phyloP scores from a whole-genome alignment of 2,888 invertebrate genomes.

The Hyalella azteca region DNA sequence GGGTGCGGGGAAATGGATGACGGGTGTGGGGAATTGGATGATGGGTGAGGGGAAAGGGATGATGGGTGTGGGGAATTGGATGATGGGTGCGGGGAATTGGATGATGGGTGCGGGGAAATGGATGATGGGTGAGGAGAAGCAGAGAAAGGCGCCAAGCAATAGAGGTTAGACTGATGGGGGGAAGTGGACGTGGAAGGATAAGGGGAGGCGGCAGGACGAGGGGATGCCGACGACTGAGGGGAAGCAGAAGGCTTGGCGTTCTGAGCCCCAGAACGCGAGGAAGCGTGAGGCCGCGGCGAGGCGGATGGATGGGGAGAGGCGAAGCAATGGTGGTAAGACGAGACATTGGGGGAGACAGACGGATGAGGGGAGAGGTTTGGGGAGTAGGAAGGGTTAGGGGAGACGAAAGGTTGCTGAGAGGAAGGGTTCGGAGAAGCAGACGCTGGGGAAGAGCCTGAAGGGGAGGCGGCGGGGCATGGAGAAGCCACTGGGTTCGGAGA shows the following conservation, averaged over 20 bases:
- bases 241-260: not conserved
- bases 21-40: not conserved
- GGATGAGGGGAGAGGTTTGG: not conserved
- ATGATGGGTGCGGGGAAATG: not conserved
- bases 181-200: not conserved
- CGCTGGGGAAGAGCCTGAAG: not conserved
- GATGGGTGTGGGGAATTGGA: not conserved
- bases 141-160: not conserved
- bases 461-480: not conserved
- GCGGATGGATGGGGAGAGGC: conserved; percentile 1
- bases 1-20: not conserved
- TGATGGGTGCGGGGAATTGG: not conserved
- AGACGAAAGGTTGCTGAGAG: no score
- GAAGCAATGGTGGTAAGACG: not conserved
- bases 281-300: conserved; percentile 4
- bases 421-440: not conserved
- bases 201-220: conserved; percentile 1
- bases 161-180: not conserved
- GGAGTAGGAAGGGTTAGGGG: not conserved
- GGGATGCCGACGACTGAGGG: not conserved
- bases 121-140: not conserved
- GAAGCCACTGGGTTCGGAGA: not conserved
- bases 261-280: not conserved
- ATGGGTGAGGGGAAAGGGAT: not conserved
- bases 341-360: not conserved